phyloP scores from a whole-genome alignment of 2,797 vertebrate genomes.

The Tamandua tetradactyla region DNA sequence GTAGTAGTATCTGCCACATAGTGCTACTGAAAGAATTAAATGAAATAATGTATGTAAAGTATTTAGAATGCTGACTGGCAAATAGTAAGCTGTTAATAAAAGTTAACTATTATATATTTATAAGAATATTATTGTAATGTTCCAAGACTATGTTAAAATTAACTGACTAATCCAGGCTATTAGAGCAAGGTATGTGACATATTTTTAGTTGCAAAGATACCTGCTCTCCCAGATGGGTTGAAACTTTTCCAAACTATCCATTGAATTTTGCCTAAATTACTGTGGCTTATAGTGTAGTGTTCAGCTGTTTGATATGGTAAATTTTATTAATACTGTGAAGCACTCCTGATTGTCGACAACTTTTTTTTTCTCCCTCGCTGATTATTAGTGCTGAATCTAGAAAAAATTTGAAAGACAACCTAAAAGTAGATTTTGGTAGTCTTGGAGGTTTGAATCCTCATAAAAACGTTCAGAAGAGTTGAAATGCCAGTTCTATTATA shows the following conservation, averaged over 20 bases:
- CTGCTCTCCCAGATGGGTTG: not conserved
- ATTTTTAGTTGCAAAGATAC: not conserved
- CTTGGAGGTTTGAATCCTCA: not conserved
- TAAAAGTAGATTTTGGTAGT: constrained; percentile 21
- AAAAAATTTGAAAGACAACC: constrained; percentile 43
- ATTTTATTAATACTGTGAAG: constrained; percentile 19
- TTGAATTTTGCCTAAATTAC: not conserved
- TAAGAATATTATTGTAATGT: constrained; percentile 4
- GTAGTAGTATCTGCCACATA: not conserved
- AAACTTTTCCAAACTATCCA: constrained; percentile 13
- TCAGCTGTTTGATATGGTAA: not conserved
- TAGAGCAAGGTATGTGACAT: not conserved
- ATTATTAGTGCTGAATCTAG: constrained; percentile 12
- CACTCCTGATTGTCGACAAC: not conserved
- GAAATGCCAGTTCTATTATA: not conserved
- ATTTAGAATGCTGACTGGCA: not conserved
- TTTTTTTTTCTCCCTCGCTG: not conserved
- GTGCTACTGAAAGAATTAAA: not conserved
- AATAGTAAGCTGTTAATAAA: not conserved
- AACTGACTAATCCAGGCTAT: not conserved
- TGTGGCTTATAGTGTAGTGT: not conserved
- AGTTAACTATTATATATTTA: not conserved
- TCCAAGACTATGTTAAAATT: not conserved
- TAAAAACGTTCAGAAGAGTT: not conserved
- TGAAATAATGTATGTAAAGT: not conserved